A percentile compares a stretch with the other conserved stretches of the same genome.
phyloP scores from a whole-genome alignment of 2,797 vertebrate genomes.

The Pangasius macronema region DNA sequence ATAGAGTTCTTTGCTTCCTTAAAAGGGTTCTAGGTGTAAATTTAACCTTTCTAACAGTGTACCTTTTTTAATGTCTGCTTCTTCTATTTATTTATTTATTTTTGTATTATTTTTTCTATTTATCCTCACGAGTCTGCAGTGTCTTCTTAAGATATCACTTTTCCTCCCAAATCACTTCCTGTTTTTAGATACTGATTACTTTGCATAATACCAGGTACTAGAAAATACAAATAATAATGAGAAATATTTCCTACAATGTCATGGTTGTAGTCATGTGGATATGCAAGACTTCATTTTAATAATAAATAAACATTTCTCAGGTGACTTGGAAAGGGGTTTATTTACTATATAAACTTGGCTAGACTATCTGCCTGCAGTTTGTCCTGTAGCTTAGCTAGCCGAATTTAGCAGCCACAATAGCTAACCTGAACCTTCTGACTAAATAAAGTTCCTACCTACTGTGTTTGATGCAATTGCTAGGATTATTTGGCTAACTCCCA shows the following conservation, averaged over 20 bases:
- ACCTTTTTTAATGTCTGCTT: not conserved
- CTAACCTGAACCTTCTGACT: no score
- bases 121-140: not conserved
- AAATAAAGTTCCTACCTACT: not conserved
- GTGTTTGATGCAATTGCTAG: not conserved
- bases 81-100: not conserved
- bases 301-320: not conserved
- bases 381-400: not conserved
- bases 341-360: not conserved
- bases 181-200: not conserved
- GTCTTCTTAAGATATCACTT: not conserved
- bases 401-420: no score
- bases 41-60: not conserved
- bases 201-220: not conserved
- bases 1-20: not conserved
- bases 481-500: not conserved
- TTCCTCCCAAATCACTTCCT: not conserved
- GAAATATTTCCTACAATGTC: not conserved
- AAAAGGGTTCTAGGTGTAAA: not conserved
- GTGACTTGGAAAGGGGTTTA: not conserved
- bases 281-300: conserved; percentile 4
- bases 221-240: not conserved
- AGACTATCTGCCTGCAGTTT: not conserved
- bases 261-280: not conserved
- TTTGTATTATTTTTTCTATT: not conserved